Evolutionary conservation across 2,113 vertebrate species (phyloP).

Genomic region (Toxostoma redivivum): DNA sequence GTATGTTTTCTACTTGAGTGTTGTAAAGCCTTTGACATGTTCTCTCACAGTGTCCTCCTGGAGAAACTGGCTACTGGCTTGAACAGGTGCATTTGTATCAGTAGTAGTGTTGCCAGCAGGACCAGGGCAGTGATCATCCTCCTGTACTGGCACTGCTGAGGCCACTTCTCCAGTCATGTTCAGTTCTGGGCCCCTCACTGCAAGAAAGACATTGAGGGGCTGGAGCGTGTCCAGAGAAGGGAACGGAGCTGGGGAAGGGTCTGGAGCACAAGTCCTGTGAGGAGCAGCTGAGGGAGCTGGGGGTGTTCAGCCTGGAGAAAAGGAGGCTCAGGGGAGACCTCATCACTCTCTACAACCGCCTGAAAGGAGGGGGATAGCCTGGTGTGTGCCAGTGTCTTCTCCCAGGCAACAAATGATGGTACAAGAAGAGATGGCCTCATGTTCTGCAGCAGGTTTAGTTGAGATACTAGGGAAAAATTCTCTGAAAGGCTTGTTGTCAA

Average conservation of each 20-base stretch:
- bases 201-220: background rate
- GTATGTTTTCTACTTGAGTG: background rate
- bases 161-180: background rate
- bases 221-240: background rate
- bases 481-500: background rate
- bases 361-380: background rate
- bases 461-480: background rate
- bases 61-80: background rate
- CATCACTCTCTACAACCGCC: background rate
- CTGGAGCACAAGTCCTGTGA: background rate
- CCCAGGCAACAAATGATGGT: background rate
- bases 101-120: background rate
- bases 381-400: fast-evolving
- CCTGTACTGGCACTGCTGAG: fast-evolving
- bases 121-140: fast-evolving
- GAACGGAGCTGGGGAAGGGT: fast-evolving
- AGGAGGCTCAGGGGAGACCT: background rate
- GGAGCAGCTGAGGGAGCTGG: background rate
- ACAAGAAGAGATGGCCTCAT: background rate
- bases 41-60: background rate
- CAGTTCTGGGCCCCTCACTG: background rate
- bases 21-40: background rate
- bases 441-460: background rate
- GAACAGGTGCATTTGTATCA: background rate
- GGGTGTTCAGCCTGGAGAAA: background rate